Conservation (phyloP, 2,888 invertebrate species). For the Mythimna lalbum region DNA sequence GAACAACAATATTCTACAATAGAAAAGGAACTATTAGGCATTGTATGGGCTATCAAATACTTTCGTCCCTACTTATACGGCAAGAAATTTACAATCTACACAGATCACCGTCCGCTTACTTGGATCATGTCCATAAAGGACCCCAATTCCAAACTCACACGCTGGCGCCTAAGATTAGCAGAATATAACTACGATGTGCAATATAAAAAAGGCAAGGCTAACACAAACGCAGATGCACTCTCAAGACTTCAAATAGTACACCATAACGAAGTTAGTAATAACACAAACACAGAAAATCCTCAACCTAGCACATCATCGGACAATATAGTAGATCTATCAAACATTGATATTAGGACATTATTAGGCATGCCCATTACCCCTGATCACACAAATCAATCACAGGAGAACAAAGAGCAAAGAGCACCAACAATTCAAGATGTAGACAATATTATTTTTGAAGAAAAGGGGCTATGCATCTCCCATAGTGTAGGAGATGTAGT, state of each 20-base stretch:
- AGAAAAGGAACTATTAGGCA: constrained; percentile 71
- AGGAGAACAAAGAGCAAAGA: no score
- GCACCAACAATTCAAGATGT: no score
- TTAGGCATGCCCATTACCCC: no score
- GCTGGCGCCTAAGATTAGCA: no score
- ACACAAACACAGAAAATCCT: no score
- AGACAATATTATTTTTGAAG: no score
- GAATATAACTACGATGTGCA: no score
- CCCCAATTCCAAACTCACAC: no score
- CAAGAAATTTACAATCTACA: constrained; percentile 72
- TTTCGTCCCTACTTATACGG: constrained; percentile 75
- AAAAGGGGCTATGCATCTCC: no score
- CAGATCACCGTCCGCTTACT: constrained; percentile 75
- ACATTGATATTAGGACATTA: constrained; percentile 10
- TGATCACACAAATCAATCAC: no score
- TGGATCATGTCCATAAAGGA: constrained; percentile 68
- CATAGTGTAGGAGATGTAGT: no score
- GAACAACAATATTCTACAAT: constrained; percentile 63
- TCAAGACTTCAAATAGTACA: constrained; percentile 59
- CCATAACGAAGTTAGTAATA: not conserved
- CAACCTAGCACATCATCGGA: constrained; percentile 23
- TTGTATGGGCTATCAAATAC: constrained; percentile 58
- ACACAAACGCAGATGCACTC: constrained; percentile 47
- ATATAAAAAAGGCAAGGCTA: no score
- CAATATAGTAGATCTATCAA: not conserved